Conservation (phyloP, 2,113 vertebrate genomes). For the Centropus unirufus region DNA sequence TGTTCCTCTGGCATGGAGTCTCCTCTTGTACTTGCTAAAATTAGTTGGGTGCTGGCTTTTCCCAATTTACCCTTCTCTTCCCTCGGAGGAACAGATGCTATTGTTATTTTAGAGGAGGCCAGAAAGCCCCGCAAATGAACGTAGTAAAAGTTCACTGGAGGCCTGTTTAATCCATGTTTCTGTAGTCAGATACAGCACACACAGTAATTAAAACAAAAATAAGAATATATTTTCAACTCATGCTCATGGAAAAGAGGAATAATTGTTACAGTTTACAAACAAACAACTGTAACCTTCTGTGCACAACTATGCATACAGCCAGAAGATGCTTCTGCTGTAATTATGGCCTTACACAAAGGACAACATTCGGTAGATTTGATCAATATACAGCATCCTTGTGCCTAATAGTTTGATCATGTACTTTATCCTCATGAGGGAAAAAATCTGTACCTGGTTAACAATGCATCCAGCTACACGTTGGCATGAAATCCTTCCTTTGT, state of each 20-base stretch:
- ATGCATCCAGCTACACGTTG: background rate
- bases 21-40: constrained; percentile 6
- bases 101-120: background rate
- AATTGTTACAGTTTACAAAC: background rate
- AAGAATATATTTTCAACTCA: background rate
- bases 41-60: constrained; percentile 12
- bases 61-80: background rate
- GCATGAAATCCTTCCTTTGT: background rate
- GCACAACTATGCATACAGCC: background rate
- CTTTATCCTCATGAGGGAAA: background rate
- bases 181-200: background rate
- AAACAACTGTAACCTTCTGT: background rate
- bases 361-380: background rate
- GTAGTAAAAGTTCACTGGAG: background rate
- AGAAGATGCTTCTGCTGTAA: background rate
- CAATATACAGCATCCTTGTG: background rate
- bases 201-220: background rate
- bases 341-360: background rate
- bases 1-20: background rate
- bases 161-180: background rate
- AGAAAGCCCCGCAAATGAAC: background rate
- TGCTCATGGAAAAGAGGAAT: background rate
- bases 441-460: background rate
- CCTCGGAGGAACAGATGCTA: background rate
- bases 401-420: background rate